A percentile compares a stretch with the other conserved stretches of the same genome.
Conservation (phyloP, 2,888 invertebrate species). For the Nomada fucata region DNA sequence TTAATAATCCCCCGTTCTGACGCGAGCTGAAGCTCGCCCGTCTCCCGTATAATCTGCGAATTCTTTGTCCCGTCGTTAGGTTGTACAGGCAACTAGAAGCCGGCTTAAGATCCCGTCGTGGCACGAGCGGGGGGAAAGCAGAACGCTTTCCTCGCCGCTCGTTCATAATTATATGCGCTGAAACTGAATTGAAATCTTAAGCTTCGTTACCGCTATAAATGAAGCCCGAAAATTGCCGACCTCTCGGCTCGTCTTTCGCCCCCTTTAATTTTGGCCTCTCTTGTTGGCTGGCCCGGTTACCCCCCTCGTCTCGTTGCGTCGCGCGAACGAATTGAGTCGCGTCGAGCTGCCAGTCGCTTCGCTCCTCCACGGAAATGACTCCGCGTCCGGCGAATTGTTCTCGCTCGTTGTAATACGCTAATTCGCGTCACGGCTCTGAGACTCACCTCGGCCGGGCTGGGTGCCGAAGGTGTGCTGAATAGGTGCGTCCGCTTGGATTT, state of each 20-base stretch:
- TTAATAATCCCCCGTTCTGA: conserved; percentile 61
- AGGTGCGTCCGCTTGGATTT: not conserved
- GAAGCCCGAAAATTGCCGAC: conserved; percentile 41
- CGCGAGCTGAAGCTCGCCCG: conserved; percentile 32
- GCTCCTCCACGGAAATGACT: conserved; percentile 17
- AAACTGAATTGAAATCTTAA: conserved; percentile 70
- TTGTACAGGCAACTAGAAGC: conserved; percentile 69
- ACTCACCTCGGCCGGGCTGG: not conserved
- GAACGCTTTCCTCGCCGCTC: conserved; percentile 25
- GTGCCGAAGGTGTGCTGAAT: not conserved
- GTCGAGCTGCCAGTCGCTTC: not conserved
- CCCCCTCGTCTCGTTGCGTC: not conserved
- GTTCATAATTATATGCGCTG: conserved; percentile 65
- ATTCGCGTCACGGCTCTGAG: not conserved
- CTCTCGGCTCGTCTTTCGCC: not conserved
- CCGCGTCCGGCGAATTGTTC: conserved; percentile 19
- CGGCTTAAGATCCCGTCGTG: conserved; percentile 67
- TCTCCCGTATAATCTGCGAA: conserved; percentile 61
- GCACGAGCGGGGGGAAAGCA: conserved; percentile 47
- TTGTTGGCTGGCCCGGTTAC: no score
- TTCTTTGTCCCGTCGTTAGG: conserved; percentile 60
- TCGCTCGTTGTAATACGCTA: conserved; percentile 12
- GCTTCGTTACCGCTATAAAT: conserved; percentile 60
- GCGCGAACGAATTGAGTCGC: conserved; percentile 34
- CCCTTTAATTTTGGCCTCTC: not conserved